Evolutionary conservation across 2,888 invertebrate species (phyloP), one percentile per base, ranked within the genome.

Genomic region (Brachyptera risi): DNA sequence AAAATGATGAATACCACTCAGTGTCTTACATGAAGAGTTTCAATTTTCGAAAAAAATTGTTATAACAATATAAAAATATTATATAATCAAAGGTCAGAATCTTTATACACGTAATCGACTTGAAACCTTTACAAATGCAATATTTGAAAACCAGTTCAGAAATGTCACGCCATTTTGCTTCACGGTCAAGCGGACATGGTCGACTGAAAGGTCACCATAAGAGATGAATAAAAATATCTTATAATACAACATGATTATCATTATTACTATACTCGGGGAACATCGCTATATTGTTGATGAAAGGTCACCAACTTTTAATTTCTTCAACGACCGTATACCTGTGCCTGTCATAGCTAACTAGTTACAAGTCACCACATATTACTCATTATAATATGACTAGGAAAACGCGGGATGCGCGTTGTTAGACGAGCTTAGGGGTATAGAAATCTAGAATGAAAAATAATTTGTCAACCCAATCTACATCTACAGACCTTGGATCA

Each of bases 121-220:
- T 13, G 37, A 54, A 54, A 54, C 54, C 54, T 54, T 54, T 54
- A 35, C 35, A 35, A 54, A 35, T 54, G 23, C 54, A 35, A 31
- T 19, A 35, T 37, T 7, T 54, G n/a, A n/a, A 54, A 54, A 35
- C 37, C 21, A 21, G 54, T 21, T 13, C 35, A 35, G 11, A 60
- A 60, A 60, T 60, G 60, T 60, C 60, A 60, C 56, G 54, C 60
- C 56, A 60, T 54, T 56, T 37, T 23, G 31, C 60, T 54, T 44
- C 56, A 60, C 56, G 60, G 60, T 60, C 60, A 60, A 60, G 60
- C 17, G 23, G 44, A 56, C 27, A 40, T 37, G 44, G 60, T 21
- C 35, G 60, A 21, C 13, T 27, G 26, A 60, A 60, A 60, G 51
- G 60, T 60, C 60, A 56, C 13, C 21, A n/a, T n/a, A 31, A 21